A percentile compares a stretch with the other conserved stretches of the same genome.
phyloP scores from a whole-genome alignment of 2,888 invertebrate genomes.

The Pristionchus entomophagus region DNA sequence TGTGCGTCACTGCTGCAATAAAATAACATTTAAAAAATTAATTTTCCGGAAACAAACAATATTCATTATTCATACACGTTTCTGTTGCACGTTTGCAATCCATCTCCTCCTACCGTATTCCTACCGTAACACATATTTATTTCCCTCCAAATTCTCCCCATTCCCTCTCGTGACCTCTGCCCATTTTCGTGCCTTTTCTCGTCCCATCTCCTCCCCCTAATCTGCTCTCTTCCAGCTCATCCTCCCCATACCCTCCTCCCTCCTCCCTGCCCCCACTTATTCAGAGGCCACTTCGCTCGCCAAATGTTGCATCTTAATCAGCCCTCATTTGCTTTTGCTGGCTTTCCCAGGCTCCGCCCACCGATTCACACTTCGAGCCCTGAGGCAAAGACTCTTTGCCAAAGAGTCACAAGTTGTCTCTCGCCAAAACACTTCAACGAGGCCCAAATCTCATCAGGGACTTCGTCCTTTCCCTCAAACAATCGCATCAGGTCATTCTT shows the following conservation, averaged over 20 bases:
- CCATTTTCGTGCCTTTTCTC: neutral
- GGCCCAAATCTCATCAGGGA: neutral
- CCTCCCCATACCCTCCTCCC: no score
- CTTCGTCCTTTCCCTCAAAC: neutral
- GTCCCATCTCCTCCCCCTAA: conserved; percentile 14
- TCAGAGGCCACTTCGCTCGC: neutral
- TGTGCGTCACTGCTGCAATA: neutral
- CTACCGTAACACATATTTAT: neutral
- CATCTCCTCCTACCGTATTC: neutral
- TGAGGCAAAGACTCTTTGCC: no score
- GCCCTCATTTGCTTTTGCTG: neutral
- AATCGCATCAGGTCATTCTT: conserved; percentile 11
- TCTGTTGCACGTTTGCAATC: no score
- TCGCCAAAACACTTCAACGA: neutral
- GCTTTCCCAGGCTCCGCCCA: neutral
- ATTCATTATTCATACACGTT: no score
- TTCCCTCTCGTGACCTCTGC: neutral
- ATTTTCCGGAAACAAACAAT: no score
- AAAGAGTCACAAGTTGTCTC: neutral
- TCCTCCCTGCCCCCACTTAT: conserved; percentile 39
- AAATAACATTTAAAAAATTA: neutral
- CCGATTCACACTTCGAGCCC: neutral
- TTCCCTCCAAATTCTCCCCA: neutral
- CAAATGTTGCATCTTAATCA: conserved; percentile 5
- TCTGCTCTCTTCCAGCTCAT: conserved; percentile 8